A percentile compares a stretch with the other conserved stretches of the same genome.
Conservation (phyloP, 2,888 invertebrate genomes). For the Torymus tubicola region DNA sequence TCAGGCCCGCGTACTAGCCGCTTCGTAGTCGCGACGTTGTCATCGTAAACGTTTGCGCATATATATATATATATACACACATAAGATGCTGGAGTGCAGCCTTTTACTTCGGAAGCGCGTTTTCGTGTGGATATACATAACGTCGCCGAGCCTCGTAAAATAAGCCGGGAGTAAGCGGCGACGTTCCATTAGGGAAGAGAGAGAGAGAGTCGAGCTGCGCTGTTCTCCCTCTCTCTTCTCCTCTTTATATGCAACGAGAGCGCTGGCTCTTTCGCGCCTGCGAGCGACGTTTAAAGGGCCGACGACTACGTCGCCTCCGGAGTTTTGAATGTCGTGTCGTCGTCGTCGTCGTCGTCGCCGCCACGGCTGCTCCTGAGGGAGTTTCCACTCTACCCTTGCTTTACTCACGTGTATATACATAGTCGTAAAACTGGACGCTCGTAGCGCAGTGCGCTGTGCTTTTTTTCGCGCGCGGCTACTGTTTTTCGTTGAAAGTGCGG, state of each 20-base stretch:
- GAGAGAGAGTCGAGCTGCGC: background rate
- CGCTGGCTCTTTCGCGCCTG: conserved; percentile 35
- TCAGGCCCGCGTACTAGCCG: no score
- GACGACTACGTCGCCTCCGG: background rate
- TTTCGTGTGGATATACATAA: no score
- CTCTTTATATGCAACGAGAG: conserved; percentile 55
- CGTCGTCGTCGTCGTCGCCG: background rate
- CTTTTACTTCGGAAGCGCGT: background rate
- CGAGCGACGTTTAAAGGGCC: conserved; percentile 28
- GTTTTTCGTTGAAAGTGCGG: background rate
- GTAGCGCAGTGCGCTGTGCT: no score
- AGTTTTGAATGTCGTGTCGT: conserved; percentile 19
- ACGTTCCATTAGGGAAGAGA: conserved; percentile 48
- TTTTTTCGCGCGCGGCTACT: background rate
- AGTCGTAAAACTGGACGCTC: conserved; percentile 14
- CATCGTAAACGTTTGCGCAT: no score
- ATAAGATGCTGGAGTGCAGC: background rate
- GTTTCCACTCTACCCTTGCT: background rate
- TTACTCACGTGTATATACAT: background rate
- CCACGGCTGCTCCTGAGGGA: background rate
- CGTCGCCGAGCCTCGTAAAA: conserved; percentile 8
- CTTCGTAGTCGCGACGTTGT: no score
- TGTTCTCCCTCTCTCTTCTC: background rate
- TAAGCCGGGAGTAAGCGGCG: conserved; percentile 14
- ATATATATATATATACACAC: no score